These are phyloP conservation scores for Tolypeutes matacus DNA, from an alignment of 2,797 vertebrate species.

Conservation along the genomic window DNA sequence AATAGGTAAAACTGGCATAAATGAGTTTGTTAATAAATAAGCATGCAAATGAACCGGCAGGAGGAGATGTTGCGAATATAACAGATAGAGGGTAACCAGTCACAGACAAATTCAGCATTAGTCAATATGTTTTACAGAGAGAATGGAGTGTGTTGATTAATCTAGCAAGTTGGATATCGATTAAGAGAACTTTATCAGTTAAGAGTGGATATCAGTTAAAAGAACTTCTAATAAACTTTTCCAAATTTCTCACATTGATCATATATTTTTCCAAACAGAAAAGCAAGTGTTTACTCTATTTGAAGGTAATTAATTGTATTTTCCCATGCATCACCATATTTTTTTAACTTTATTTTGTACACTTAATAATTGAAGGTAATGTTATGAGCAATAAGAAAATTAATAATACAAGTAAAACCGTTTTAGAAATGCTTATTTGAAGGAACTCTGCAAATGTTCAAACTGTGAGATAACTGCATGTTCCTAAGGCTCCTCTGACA, in stretches of 20 bases:
- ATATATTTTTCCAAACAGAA: conserved; percentile 40
- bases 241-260: neutral
- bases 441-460: neutral
- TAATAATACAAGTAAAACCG: neutral
- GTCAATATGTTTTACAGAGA: neutral
- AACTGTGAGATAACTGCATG: neutral
- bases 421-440: conserved; percentile 25
- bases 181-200: neutral
- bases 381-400: conserved; percentile 27
- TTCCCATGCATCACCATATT: no score
- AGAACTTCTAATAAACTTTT: neutral
- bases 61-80: neutral
- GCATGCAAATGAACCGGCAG: conserved; percentile 10
- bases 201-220: neutral
- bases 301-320: conserved; percentile 6
- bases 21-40: conserved; percentile 67
- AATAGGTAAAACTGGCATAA: conserved; percentile 65
- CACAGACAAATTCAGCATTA: neutral
- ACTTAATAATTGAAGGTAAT: neutral
- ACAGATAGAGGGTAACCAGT: neutral
- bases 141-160: conserved; percentile 21
- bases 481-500: neutral
- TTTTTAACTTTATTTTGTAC: no score
- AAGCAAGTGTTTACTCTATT: neutral
- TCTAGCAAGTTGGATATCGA: neutral